Percentiles rank a stretch among this genome's conserved stretches.
Evolutionary conservation across 2,797 vertebrate species (phyloP).

Genomic region (Bucorvus abyssinicus): DNA sequence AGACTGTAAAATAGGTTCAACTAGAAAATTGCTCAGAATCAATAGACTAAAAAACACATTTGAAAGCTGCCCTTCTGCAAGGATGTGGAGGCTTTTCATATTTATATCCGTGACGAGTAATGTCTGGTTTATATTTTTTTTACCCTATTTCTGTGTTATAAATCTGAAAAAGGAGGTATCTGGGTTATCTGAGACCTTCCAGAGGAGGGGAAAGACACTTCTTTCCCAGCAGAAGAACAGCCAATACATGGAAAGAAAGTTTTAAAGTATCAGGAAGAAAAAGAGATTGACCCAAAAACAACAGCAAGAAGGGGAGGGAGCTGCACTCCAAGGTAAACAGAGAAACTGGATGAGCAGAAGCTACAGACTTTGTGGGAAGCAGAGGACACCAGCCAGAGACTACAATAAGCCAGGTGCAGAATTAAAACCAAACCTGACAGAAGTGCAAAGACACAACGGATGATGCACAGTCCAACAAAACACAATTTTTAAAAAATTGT

Average conservation of each 20-base stretch:
- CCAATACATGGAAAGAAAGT: background rate
- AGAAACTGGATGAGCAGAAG: background rate
- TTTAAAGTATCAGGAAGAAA: background rate
- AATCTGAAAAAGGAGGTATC: background rate
- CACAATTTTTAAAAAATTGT: fast-evolving
- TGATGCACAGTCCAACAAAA: background rate
- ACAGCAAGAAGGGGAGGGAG: background rate
- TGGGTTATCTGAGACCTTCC: background rate
- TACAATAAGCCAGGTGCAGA: background rate
- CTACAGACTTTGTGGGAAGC: background rate
- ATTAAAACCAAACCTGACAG: background rate
- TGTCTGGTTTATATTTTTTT: background rate
- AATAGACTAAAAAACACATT: background rate
- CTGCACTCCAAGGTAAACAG: background rate
- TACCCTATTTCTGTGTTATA: background rate
- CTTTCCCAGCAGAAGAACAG: background rate
- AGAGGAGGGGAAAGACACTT: fast-evolving
- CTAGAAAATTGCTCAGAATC: background rate
- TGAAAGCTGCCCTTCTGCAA: background rate
- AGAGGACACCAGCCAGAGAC: background rate
- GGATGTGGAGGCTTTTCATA: background rate
- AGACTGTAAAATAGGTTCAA: background rate
- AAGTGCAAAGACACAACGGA: background rate
- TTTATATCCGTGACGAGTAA: background rate
- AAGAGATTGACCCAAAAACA: background rate